Percentiles rank a stretch among this genome's conserved stretches.
These are phyloP conservation scores for Peromyscus eremicus DNA, from an alignment of 2,797 vertebrate genomes.

Conservation along the genomic window DNA sequence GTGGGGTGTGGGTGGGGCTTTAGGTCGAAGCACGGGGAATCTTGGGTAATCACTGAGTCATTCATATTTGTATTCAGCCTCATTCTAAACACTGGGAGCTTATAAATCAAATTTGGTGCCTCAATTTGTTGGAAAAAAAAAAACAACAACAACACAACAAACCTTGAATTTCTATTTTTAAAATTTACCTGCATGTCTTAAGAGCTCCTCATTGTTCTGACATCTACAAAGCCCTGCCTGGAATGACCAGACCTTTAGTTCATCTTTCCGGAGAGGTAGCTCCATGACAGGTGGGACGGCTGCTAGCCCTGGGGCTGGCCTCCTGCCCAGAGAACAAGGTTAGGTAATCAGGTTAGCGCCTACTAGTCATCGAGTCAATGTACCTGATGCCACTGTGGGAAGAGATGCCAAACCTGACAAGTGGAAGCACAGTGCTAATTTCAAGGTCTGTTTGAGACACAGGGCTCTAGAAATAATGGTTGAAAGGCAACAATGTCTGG, in stretches of 20 bases:
- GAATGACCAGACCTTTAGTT: constrained; percentile 55
- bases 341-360: constrained; percentile 74
- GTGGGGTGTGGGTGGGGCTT: neutral
- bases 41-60: neutral
- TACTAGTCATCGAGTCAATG: constrained; percentile 61
- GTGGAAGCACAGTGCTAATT: constrained; percentile 83
- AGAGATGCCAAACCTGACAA: constrained; percentile 40
- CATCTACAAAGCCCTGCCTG: neutral
- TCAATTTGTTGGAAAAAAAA: neutral
- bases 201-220: neutral
- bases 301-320: neutral
- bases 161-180: constrained; percentile 18
- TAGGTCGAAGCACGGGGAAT: neutral
- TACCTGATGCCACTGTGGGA: constrained; percentile 21
- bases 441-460: constrained; percentile 86
- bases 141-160: neutral
- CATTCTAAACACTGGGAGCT: constrained; percentile 17
- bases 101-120: neutral
- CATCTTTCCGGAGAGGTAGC: constrained; percentile 30
- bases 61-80: neutral
- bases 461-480: constrained; percentile 62
- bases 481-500: constrained; percentile 71
- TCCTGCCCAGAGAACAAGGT: constrained; percentile 24
- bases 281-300: neutral
- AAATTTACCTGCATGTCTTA: constrained; percentile 19